Conservation (phyloP, 2,888 invertebrate genomes). For the Miltochrista miniata region DNA sequence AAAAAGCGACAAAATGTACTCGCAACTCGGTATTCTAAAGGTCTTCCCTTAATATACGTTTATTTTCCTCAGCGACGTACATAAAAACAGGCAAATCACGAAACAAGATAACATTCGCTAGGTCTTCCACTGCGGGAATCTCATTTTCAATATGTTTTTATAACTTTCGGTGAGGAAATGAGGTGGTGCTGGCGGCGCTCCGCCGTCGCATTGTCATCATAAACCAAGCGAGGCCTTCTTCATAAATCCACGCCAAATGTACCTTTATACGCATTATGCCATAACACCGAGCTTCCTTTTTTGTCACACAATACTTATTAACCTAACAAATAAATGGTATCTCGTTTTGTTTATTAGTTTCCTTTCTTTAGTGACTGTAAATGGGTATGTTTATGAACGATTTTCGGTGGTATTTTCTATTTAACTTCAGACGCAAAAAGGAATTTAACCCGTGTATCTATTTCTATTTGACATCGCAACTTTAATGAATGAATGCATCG, state of each 20-base stretch:
- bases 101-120: constrained; percentile 81
- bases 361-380: constrained; percentile 15
- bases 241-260: constrained; percentile 80
- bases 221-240: constrained; percentile 78
- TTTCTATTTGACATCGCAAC: too few relatives aligned
- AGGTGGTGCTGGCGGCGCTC: constrained; percentile 75
- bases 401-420: too few relatives aligned
- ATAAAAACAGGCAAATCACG: constrained; percentile 80
- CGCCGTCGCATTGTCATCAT: constrained; percentile 77
- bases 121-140: constrained; percentile 75
- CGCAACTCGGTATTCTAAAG: constrained; percentile 44
- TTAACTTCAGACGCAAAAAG: too few relatives aligned
- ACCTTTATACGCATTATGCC: constrained; percentile 81
- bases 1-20: constrained; percentile 37
- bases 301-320: constrained; percentile 67
- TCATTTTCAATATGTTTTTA: constrained; percentile 84
- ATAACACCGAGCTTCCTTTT: constrained; percentile 69
- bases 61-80: constrained; percentile 62
- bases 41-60: constrained; percentile 65
- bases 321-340: constrained; percentile 65
- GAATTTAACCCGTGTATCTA: too few relatives aligned
- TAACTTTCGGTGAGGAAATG: constrained; percentile 83
- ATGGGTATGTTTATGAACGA: background rate
- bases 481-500: too few relatives aligned
- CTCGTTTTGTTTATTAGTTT: constrained; percentile 48